These are phyloP conservation scores for Heliocidaris tuberculata DNA, from an alignment of 35 echinoderm and acorn worm genomes.

Conservation along the genomic window DNA sequence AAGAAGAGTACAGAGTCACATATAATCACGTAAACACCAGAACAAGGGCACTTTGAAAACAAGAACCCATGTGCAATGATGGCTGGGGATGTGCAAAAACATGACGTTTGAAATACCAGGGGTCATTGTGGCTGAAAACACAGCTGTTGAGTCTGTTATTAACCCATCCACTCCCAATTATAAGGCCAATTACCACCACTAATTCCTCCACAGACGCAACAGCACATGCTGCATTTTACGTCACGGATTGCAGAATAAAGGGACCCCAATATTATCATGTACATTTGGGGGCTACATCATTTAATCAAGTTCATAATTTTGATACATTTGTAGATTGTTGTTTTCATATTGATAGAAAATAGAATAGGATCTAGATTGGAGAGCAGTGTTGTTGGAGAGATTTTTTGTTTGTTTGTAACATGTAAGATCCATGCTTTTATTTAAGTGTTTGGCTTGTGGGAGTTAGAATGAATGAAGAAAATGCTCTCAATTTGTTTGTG, in stretches of 20 bases:
- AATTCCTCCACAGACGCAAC: neutral
- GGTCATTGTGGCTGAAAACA: slow-evolving; percentile 18
- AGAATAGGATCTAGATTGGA: too few species aligned
- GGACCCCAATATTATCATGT: neutral
- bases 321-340: neutral
- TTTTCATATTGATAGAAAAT: too few species aligned
- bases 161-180: slow-evolving; percentile 9
- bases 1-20: neutral
- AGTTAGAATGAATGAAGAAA: too few species aligned
- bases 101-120: slow-evolving; percentile 23
- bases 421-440: too few species aligned
- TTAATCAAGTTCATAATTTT: neutral
- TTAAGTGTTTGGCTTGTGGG: too few species aligned
- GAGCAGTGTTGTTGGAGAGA: too few species aligned
- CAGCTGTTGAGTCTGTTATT: slow-evolving; percentile 9
- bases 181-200: slow-evolving; percentile 1
- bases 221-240: slow-evolving; percentile 15
- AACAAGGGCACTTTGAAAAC: neutral
- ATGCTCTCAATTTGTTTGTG: too few species aligned
- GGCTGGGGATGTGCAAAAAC: neutral
- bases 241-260: neutral
- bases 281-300: neutral
- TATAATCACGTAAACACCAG: neutral
- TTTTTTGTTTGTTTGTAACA: too few species aligned
- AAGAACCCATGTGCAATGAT: neutral